Evolutionary conservation across 2,113 vertebrate genomes (phyloP), one percentile per base, ranked within the genome.

Genomic region (Xenopus borealis): DNA sequence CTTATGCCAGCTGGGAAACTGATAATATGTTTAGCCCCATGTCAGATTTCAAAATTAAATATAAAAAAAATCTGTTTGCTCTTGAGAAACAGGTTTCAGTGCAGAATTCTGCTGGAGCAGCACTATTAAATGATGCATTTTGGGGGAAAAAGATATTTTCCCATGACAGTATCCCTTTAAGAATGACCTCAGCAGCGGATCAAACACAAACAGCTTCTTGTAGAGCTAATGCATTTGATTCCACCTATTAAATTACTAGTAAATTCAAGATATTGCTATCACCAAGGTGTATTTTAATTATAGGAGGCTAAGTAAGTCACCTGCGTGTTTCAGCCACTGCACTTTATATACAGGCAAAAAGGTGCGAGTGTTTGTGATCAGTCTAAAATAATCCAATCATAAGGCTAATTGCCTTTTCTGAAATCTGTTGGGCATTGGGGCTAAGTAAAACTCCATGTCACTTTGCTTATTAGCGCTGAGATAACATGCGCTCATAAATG

Each of bases 201-300:
- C 19, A 62, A 82, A 86, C 82, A 82, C 83, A 80, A 79, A 75
- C 66, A 75, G 76, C n/a, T 57, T 50, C 2, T 11, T 27, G 23
- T 14, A 55, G 50, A 55, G 40, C 20, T 52, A 55, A 72, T 65
- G 45, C 45, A 27, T 65, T 64, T 8, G 47, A 53, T 63, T 40
- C 3, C 8, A 16, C 59, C 50, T 19, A 45, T 78, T 33, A 46
- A 47, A 27, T 62, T 57, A 40, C 52, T 71, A 40, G 52, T 14
- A 71, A 57, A 64, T 63, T 30, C 62, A 12, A 44, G 59, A 70
- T 57, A 70, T 53, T 63, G 33, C 3, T 3, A 27, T 57, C n/a
- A 63, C 17, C 13, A 45, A 61, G 27, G 44, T 64, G 58, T n/a
- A 44, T 16, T 57, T 62, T 71, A 71, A 71, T 78, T 65, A 69